Evolutionary conservation across 1,140 invertebrate species (phyloP).

Genomic region (Trachymyrmex cornetzi): DNA sequence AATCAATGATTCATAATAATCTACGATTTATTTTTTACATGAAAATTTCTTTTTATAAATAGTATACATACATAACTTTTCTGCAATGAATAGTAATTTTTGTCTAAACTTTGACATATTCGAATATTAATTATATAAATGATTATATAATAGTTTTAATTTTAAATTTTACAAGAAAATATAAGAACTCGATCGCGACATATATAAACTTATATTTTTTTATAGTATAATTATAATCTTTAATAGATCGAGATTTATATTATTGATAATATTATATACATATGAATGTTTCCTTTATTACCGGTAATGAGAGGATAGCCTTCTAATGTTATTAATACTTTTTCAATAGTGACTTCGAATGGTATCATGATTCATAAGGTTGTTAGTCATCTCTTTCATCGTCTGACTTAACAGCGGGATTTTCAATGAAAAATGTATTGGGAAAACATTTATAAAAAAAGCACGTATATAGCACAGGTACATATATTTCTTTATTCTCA

Average conservation of each 20-base stretch:
- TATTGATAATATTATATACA: neutral
- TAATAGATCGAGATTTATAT: neutral
- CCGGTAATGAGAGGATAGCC: neutral
- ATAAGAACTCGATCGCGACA: neutral
- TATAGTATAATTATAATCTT: neutral
- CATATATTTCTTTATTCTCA: constrained; percentile 8
- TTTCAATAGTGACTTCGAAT: neutral
- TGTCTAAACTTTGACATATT: neutral
- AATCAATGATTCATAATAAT: neutral
- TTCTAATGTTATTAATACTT: neutral
- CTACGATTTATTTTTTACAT: neutral
- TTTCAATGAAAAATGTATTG: constrained; percentile 41
- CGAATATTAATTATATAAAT: neutral
- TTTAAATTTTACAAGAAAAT: neutral
- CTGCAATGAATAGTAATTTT: neutral
- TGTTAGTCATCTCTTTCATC: constrained; percentile 40
- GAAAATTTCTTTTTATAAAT: neutral
- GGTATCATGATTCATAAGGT: constrained; percentile 8
- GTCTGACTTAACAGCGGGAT: constrained; percentile 26
- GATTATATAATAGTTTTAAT: neutral
- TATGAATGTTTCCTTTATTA: constrained; percentile 1
- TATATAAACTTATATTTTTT: neutral
- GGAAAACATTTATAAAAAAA: constrained; percentile 13
- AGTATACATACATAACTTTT: neutral
- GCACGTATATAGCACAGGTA: neutral